Percentiles rank a stretch among this genome's conserved stretches.
These are phyloP conservation scores for Platycheirus albimanus DNA, from an alignment of 2,888 invertebrate genomes.

Conservation along the genomic window DNA sequence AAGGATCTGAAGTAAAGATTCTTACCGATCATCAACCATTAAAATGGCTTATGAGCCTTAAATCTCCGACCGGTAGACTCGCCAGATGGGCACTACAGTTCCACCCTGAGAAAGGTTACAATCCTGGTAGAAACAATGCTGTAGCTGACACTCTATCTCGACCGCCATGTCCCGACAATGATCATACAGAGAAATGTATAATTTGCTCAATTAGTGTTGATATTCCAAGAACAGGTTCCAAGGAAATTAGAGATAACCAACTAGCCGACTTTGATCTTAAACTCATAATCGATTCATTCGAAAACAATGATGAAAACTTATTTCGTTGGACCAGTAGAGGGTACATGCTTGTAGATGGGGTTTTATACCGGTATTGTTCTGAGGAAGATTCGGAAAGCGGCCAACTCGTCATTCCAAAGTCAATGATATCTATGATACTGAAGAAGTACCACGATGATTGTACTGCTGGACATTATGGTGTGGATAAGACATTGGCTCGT, in stretches of 20 bases:
- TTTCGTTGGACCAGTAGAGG: slow-evolving; percentile 33
- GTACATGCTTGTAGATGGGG: too few relatives aligned
- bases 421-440: slow-evolving; percentile 27
- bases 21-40: slow-evolving; percentile 48
- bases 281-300: slow-evolving; percentile 3
- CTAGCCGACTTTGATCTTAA: slow-evolving; percentile 78
- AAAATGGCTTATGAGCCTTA: slow-evolving; percentile 76
- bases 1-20: slow-evolving; percentile 20
- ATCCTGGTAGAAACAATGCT: slow-evolving; percentile 4
- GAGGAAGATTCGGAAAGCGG: too few relatives aligned
- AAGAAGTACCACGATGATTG: slow-evolving; percentile 55
- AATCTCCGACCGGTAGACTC: slow-evolving; percentile 80
- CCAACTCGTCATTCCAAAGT: too few relatives aligned
- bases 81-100: slow-evolving; percentile 82
- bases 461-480: slow-evolving; percentile 9
- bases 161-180: slow-evolving; percentile 1
- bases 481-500: slow-evolving; percentile 12
- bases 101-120: slow-evolving; percentile 76
- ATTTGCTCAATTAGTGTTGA: slow-evolving; percentile 5
- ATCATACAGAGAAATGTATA: background rate
- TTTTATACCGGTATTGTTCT: slow-evolving; percentile 7
- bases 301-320: too few relatives aligned
- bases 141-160: slow-evolving; percentile 7
- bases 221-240: slow-evolving; percentile 4
- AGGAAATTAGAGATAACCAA: slow-evolving; percentile 68